Evolutionary conservation across 2,888 invertebrate genomes (phyloP).

Genomic region (Ophioninae sp.): DNA sequence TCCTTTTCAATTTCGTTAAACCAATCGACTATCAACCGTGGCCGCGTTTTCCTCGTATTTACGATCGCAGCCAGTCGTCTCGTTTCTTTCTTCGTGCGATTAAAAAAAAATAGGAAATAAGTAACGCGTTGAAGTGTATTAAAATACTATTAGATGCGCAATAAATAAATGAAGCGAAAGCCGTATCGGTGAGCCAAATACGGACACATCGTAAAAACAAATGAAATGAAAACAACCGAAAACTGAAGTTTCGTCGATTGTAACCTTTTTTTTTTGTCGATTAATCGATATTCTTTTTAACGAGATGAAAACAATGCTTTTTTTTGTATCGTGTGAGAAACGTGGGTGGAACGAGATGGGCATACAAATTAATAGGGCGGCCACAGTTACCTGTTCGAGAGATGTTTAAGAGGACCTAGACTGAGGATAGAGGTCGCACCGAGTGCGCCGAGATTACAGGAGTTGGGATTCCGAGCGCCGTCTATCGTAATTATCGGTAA

Average conservation of each 20-base stretch:
- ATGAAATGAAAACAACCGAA: conserved; percentile 2
- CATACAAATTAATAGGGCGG: conserved; percentile 52
- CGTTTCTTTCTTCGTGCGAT: neutral
- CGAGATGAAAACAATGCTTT: neutral
- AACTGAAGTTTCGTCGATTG: neutral
- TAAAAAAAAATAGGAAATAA: neutral
- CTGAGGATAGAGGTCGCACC: conserved; percentile 88
- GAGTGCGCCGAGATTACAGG: conserved; percentile 84
- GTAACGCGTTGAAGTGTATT: neutral
- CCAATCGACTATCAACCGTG: conserved; percentile 13
- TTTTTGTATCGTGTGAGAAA: conserved; percentile 3
- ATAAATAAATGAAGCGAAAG: conserved; percentile 39
- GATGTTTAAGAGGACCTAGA: conserved; percentile 86
- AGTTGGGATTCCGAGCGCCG: conserved; percentile 84
- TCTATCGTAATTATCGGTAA: conserved; percentile 88
- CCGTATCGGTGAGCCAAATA: neutral
- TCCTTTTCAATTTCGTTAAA: conserved; percentile 29
- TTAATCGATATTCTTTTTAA: too few species aligned
- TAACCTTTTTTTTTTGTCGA: neutral
- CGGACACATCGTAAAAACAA: conserved; percentile 21
- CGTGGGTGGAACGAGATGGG: neutral
- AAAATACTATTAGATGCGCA: conserved; percentile 24
- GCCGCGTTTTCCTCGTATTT: conserved; percentile 22
- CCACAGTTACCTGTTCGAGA: conserved; percentile 78
- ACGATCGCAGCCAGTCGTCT: conserved; percentile 14